A percentile compares a stretch with the other conserved stretches of the same genome.
These are phyloP conservation scores for Mechanitis mazaeus DNA, from an alignment of 2,888 invertebrate genomes.

Conservation along the genomic window DNA sequence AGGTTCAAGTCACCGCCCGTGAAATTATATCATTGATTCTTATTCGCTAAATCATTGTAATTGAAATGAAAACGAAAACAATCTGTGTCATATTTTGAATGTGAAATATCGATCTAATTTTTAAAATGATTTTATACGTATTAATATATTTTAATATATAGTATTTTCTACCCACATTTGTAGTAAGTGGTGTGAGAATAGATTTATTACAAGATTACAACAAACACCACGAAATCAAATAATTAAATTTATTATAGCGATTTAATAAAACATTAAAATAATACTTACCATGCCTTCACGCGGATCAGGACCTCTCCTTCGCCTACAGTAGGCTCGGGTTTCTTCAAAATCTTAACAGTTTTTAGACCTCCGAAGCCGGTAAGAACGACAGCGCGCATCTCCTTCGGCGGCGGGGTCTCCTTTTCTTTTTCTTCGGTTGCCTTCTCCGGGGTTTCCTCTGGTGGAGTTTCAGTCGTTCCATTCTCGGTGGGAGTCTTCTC, in stretches of 20 bases:
- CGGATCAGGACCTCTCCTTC: constrained; percentile 88
- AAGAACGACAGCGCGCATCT: constrained; percentile 90
- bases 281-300: constrained; percentile 90
- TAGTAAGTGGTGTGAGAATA: background rate
- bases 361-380: constrained; percentile 91
- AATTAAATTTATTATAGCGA: constrained; percentile 3
- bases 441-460: constrained; percentile 72
- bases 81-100: too few relatives aligned
- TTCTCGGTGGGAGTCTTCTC: constrained; percentile 76
- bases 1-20: constrained; percentile 31
- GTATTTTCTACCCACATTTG: constrained; percentile 20
- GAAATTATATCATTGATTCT: constrained; percentile 24
- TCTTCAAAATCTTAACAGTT: constrained; percentile 88
- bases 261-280: constrained; percentile 7
- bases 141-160: too few relatives aligned
- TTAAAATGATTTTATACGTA: too few relatives aligned
- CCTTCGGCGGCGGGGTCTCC: constrained; percentile 80
- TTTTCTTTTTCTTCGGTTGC: constrained; percentile 75
- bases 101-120: too few relatives aligned
- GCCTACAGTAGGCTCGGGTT: constrained; percentile 82
- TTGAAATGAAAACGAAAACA: constrained; percentile 8
- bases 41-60: constrained; percentile 9
- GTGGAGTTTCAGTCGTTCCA: constrained; percentile 66
- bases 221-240: background rate
- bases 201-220: too few relatives aligned